phyloP scores from a whole-genome alignment of 2,888 invertebrate genomes.

The Zhuqinia jingwanae region DNA sequence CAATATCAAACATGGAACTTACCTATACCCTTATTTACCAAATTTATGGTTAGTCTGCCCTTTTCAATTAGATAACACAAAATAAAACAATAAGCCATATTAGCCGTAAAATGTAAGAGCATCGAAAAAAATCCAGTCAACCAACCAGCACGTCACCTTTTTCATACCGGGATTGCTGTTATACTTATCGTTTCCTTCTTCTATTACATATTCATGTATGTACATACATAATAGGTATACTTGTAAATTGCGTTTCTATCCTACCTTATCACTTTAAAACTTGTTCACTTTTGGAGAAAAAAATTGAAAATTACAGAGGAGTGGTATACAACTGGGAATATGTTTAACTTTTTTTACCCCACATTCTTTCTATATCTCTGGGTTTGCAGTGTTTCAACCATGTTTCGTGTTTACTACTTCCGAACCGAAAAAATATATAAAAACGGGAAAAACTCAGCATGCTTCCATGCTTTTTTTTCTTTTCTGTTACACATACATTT shows the following conservation, averaged over 20 bases:
- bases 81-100: constrained; percentile 34
- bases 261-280: constrained; percentile 1
- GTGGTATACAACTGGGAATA: constrained; percentile 31
- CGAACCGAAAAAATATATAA: not conserved
- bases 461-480: constrained; percentile 12
- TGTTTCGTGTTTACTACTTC: not conserved
- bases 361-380: not conserved
- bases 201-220: too few relatives aligned
- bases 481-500: not conserved
- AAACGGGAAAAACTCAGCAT: not conserved
- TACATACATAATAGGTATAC: too few relatives aligned
- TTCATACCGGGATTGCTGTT: not conserved
- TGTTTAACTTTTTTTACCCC: not conserved
- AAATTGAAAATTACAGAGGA: constrained; percentile 35
- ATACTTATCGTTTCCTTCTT: not conserved
- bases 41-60: not conserved
- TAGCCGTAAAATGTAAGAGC: not conserved
- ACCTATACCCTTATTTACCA: too few relatives aligned
- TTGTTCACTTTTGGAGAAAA: constrained; percentile 9
- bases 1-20: too few relatives aligned
- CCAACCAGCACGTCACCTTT: constrained; percentile 14
- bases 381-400: not conserved
- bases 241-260: too few relatives aligned
- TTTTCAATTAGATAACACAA: not conserved
- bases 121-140: not conserved